These are phyloP conservation scores for Cryptoblepharus egeriae DNA, from an alignment of 2,797 vertebrate species.

Conservation along the genomic window DNA sequence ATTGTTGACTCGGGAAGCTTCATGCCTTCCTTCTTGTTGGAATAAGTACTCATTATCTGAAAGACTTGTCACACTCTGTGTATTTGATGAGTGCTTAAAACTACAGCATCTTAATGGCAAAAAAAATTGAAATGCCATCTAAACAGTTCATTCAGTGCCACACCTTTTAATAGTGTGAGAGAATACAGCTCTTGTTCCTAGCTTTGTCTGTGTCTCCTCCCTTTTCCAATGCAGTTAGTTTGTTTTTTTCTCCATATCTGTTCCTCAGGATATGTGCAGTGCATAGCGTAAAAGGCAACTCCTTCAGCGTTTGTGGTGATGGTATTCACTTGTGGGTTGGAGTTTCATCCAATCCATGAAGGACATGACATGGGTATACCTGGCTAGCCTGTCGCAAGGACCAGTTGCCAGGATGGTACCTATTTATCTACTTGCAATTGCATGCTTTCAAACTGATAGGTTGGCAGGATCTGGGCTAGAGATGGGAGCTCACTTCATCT, in stretches of 20 bases:
- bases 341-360: too few relatives aligned
- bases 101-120: background rate
- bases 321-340: too few relatives aligned
- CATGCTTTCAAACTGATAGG: too few relatives aligned
- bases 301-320: too few relatives aligned
- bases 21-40: background rate
- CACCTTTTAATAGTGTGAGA: too few relatives aligned
- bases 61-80: background rate
- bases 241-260: background rate
- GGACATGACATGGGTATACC: too few relatives aligned
- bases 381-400: too few relatives aligned
- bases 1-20: background rate
- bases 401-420: too few relatives aligned
- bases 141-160: background rate
- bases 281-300: too few relatives aligned
- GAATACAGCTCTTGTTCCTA: background rate
- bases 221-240: background rate
- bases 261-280: background rate
- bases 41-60: background rate
- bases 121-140: background rate
- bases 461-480: too few relatives aligned
- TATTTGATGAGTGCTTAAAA: background rate
- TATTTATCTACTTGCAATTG: too few relatives aligned
- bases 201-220: background rate
- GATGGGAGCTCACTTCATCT: too few relatives aligned